Evolutionary conservation across 1,140 invertebrate species (phyloP).

Genomic region (Prorops nasuta): DNA sequence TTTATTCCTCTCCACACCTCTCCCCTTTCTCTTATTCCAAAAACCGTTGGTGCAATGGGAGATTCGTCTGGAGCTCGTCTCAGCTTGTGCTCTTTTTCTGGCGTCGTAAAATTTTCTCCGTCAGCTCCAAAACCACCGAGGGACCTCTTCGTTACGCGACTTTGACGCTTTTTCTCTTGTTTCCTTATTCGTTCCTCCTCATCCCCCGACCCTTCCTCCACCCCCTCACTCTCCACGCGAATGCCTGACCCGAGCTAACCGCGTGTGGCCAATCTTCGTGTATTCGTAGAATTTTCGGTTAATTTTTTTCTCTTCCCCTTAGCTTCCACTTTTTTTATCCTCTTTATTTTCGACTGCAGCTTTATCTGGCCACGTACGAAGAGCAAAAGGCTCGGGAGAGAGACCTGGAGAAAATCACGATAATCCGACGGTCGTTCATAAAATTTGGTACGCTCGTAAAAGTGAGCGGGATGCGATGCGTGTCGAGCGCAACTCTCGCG

Average conservation of each 20-base stretch:
- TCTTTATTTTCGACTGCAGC: too few species aligned
- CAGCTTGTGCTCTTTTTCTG: neutral
- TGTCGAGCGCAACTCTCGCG: neutral
- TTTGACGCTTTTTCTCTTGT: neutral
- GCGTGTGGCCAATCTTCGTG: too few species aligned
- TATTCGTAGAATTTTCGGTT: too few species aligned
- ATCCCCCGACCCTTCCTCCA: neutral
- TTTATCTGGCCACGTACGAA: too few species aligned
- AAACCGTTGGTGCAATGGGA: too few species aligned
- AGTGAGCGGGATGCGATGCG: neutral
- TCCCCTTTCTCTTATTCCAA: neutral
- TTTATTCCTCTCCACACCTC: neutral
- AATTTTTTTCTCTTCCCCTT: too few species aligned
- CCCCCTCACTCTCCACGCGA: neutral
- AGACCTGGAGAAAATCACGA: constrained; percentile 8
- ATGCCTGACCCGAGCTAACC: too few species aligned
- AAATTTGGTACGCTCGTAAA: constrained; percentile 19
- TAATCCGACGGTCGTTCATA: constrained; percentile 15
- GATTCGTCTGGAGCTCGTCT: too few species aligned
- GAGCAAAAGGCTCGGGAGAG: neutral
- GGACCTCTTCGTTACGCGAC: neutral
- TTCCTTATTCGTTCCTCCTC: neutral
- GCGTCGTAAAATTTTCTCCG: neutral
- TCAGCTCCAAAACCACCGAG: neutral
- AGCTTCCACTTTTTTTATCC: too few species aligned